phyloP scores from a whole-genome alignment of 2,888 invertebrate species.

The Erpobdella octoculata region DNA sequence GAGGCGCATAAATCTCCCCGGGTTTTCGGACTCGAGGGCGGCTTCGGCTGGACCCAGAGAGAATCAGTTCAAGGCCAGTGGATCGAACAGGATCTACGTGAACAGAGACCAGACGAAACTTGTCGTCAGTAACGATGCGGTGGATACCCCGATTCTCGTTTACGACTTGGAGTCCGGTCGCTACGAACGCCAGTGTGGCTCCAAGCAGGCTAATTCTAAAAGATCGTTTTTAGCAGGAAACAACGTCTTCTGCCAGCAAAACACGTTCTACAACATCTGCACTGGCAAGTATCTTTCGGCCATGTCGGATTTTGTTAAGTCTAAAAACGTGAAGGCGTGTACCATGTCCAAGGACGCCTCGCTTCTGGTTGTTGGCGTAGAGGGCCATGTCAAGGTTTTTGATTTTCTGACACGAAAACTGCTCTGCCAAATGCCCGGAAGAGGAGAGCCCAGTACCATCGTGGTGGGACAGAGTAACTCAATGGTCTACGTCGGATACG shows the following conservation, averaged over 20 bases:
- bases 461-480: conserved; percentile 37
- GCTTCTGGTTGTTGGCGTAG: conserved; percentile 35
- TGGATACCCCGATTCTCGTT: conserved; percentile 32
- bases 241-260: conserved; percentile 35
- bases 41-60: background rate
- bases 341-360: conserved; percentile 33
- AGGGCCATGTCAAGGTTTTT: conserved; percentile 32
- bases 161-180: conserved; percentile 35
- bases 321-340: conserved; percentile 32
- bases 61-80: background rate
- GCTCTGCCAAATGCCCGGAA: conserved; percentile 28
- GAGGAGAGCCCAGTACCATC: conserved; percentile 37
- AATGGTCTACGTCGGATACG: conserved; percentile 38
- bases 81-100: conserved; percentile 26
- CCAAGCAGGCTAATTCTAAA: conserved; percentile 26
- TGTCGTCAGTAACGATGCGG: conserved; percentile 34
- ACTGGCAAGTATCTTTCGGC: conserved; percentile 31
- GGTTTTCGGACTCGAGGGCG: background rate
- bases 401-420: conserved; percentile 29
- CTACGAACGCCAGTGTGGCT: conserved; percentile 33
- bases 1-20: conserved; percentile 31
- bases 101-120: conserved; percentile 32
- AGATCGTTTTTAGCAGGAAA: conserved; percentile 33
- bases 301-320: conserved; percentile 34
- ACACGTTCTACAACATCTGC: conserved; percentile 34